Evolutionary conservation across 2,113 vertebrate species (phyloP).

Genomic region (Struthidea cinerea): DNA sequence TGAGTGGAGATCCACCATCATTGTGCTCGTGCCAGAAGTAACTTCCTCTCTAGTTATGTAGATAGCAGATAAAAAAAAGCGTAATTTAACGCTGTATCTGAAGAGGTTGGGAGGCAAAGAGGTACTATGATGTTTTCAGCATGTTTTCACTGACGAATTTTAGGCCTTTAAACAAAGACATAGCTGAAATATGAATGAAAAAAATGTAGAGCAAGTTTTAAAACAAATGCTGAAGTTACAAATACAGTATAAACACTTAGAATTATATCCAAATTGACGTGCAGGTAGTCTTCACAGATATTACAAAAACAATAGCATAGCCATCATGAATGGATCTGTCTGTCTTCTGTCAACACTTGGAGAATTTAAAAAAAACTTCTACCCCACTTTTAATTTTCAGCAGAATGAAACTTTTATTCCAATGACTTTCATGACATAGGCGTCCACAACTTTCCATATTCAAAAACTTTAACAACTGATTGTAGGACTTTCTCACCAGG

Average conservation of each 20-base stretch:
- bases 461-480: background rate
- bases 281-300: background rate
- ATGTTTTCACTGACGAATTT: background rate
- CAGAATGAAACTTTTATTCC: background rate
- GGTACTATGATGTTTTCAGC: background rate
- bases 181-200: background rate
- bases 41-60: background rate
- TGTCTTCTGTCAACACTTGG: background rate
- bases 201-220: background rate
- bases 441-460: background rate
- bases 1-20: background rate
- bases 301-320: background rate
- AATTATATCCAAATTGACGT: background rate
- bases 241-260: background rate
- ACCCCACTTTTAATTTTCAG: background rate
- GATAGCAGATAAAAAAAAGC: background rate
- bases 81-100: fast-evolving
- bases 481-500: background rate
- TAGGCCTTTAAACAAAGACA: background rate
- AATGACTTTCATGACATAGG: background rate
- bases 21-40: background rate
- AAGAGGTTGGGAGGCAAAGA: background rate
- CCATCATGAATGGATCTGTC: background rate
- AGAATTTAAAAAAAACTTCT: background rate
- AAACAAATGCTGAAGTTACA: background rate